Base-by-base conservation (phyloP, 1,140 invertebrate genomes). In the Caerostris extrusa region DNA sequence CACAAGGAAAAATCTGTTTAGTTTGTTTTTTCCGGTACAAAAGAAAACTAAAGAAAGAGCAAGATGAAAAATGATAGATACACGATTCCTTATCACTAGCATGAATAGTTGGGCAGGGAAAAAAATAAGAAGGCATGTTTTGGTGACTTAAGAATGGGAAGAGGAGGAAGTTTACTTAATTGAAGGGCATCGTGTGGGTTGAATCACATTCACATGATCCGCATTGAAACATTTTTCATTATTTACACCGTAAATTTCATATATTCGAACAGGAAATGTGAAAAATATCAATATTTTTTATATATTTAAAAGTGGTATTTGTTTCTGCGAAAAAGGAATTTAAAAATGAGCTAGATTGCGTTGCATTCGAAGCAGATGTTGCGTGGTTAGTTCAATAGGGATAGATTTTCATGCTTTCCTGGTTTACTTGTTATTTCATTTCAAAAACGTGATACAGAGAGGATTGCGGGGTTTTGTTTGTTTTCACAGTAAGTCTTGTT, bases 61-160 rank as follows among this genome's bases (percentile, higher is more conserved):
- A 50, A 50, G 14, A 77, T 77, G 71, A 77, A 77, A 77, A 77
- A 77, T 77, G 34, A 77, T 77, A 50, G 71, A 77, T 77, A 50
- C 71, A 50, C 10, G 71, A 77, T 77, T 34, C 7, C 7, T 77
- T 77, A 77, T 77, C 71, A 77, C 5, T 50, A 8, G 34, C 34
- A 50, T 77, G 34, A 77, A 77, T 50, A 12, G 34, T 10, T 77
- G 14, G 71, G 71, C 7, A 34, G 34, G 34, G 53, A 53, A 61
- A 10, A 61, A 64, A 64, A 64, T 0, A 53, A 53, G 71, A 53
- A 50, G 34, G 34, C 5, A 77, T 50, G 71, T 77, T 77, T 77
- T 77, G 71, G 71, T 77, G 19, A 10, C 50, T 77, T 53, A 17
- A 77, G 71, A 34, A 34, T 50, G 12, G 50, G 71, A 77, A 77